Conservation (phyloP, 1,140 invertebrate species). For the Eumeta japonica region DNA sequence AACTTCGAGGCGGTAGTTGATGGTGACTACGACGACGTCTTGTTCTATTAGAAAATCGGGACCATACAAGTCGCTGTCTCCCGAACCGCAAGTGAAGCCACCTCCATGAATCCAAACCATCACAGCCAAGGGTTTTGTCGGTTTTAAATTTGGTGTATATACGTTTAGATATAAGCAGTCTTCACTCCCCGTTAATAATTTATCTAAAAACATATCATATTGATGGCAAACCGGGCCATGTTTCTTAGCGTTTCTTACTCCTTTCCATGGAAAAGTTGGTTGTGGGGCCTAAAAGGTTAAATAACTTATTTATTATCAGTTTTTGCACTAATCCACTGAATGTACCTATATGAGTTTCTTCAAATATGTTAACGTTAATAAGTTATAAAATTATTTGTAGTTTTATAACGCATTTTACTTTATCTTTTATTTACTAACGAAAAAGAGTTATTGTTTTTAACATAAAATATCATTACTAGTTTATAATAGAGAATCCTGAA, state of each 20-base stretch:
- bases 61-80: conserved; percentile 46
- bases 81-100: conserved; percentile 36
- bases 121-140: conserved; percentile 29
- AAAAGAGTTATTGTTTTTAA: too few species aligned
- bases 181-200: conserved; percentile 23
- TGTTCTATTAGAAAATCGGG: conserved; percentile 64
- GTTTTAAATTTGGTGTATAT: conserved; percentile 31
- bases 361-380: too few species aligned
- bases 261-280: conserved; percentile 28
- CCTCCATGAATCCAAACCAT: conserved; percentile 58
- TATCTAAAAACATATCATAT: conserved; percentile 9
- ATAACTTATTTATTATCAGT: too few species aligned
- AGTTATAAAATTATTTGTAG: too few species aligned
- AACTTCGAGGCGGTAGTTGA: conserved; percentile 70
- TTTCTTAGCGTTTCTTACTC: conserved; percentile 21
- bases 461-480: too few species aligned
- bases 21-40: conserved; percentile 65
- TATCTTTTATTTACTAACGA: too few species aligned
- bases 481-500: too few species aligned
- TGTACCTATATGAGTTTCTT: too few species aligned
- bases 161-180: conserved; percentile 52
- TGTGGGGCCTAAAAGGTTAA: conserved; percentile 31
- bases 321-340: too few species aligned
- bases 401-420: too few species aligned
- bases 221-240: conserved; percentile 22